phyloP scores from a whole-genome alignment of 2,113 vertebrate species.

The Tylochromis polylepis region DNA sequence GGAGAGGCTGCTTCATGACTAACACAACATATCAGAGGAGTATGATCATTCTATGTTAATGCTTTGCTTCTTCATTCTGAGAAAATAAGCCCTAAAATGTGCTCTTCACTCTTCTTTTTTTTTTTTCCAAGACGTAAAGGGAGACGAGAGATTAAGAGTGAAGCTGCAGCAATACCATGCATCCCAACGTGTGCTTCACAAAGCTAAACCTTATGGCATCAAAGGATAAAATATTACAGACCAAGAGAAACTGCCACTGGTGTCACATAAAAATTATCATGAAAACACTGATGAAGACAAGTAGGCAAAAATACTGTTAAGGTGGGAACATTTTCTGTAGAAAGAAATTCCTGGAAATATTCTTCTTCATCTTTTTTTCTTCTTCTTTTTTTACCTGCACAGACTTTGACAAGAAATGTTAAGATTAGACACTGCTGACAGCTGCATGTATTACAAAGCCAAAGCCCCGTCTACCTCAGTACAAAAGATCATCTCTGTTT shows the following conservation, averaged over 20 bases:
- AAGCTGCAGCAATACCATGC: neutral
- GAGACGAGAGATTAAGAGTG: neutral
- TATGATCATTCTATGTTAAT: neutral
- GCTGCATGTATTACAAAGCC: slow-evolving; percentile 11
- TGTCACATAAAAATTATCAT: neutral
- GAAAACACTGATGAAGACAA: neutral
- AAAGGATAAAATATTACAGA: neutral
- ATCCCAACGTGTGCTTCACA: neutral
- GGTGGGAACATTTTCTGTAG: neutral
- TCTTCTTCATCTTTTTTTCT: neutral
- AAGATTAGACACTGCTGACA: neutral
- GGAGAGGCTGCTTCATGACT: neutral
- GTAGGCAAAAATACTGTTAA: neutral
- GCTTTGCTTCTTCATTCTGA: neutral
- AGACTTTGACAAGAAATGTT: slow-evolving; percentile 9
- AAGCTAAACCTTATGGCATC: neutral
- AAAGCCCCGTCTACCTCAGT: neutral
- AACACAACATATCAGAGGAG: neutral
- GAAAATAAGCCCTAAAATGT: neutral
- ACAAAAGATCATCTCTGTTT: slow-evolving; percentile 4
- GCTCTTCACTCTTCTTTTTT: neutral
- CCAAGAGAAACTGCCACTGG: neutral
- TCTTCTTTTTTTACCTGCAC: neutral
- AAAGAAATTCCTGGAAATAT: neutral
- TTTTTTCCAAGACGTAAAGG: neutral